These are phyloP conservation scores for Piprites chloris DNA, from an alignment of 2,113 vertebrate genomes.

Conservation along the genomic window DNA sequence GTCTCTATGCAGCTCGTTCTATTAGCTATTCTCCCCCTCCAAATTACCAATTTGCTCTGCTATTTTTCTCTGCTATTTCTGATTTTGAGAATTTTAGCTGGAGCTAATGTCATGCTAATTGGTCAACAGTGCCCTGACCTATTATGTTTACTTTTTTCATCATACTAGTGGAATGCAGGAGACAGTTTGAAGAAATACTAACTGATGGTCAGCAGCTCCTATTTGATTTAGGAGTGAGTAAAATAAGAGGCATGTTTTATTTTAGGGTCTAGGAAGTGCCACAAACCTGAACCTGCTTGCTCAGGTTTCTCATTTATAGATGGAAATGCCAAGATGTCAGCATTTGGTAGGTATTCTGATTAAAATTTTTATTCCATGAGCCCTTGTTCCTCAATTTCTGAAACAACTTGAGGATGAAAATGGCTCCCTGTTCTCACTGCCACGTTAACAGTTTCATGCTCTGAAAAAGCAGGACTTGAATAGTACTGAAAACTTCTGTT, in stretches of 20 bases:
- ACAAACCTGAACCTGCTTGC: neutral
- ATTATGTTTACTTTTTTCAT: neutral
- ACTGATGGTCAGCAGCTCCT: neutral
- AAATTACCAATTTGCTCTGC: neutral
- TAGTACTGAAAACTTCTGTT: neutral
- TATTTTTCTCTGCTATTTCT: neutral
- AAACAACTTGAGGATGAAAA: neutral
- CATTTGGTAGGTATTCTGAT: neutral
- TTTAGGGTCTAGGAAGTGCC: neutral
- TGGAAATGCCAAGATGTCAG: neutral
- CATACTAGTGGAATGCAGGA: accelerated
- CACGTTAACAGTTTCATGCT: accelerated
- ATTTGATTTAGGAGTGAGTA: neutral
- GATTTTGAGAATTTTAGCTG: neutral
- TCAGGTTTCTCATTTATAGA: neutral
- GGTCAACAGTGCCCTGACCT: neutral
- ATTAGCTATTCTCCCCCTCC: neutral
- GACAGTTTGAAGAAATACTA: neutral
- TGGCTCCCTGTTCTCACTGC: neutral
- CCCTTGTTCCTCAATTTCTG: neutral
- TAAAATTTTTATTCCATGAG: neutral
- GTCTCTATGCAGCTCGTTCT: neutral
- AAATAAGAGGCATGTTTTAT: neutral
- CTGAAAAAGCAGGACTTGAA: neutral
- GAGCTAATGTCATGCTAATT: neutral